These are phyloP conservation scores for Lamellibrachia luymesi DNA, from an alignment of 1,140 invertebrate species.

Conservation along the genomic window DNA sequence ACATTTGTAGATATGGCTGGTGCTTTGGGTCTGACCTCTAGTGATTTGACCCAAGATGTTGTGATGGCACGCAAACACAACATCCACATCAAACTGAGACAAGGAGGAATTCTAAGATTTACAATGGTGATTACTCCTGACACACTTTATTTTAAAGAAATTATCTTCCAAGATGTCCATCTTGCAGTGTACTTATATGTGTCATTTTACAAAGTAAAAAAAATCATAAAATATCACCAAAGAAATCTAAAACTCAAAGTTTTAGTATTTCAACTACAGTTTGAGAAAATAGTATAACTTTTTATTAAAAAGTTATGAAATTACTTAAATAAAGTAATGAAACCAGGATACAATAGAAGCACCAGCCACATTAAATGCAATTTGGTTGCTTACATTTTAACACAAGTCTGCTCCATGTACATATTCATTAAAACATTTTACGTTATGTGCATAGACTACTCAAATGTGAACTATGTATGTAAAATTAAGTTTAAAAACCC, in stretches of 20 bases:
- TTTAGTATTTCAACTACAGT: background rate
- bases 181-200: background rate
- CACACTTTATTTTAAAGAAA: background rate
- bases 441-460: background rate
- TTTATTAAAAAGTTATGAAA: too few species aligned
- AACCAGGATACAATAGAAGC: too few species aligned
- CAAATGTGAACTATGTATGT: background rate
- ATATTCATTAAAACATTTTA: too few species aligned
- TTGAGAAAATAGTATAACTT: background rate
- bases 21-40: background rate
- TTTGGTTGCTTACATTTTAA: too few species aligned
- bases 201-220: background rate
- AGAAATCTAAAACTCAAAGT: too few species aligned
- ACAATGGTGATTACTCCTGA: background rate
- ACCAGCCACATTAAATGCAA: too few species aligned
- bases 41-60: background rate
- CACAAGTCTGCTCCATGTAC: too few species aligned
- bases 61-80: background rate
- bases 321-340: too few species aligned
- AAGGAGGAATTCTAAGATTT: conserved; percentile 1
- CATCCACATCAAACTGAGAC: background rate
- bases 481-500: background rate
- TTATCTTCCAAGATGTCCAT: background rate
- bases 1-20: background rate
- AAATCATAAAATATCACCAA: too few species aligned